phyloP scores from a whole-genome alignment of 2,888 invertebrate genomes.

The Heteromyza rotundicornis region DNA sequence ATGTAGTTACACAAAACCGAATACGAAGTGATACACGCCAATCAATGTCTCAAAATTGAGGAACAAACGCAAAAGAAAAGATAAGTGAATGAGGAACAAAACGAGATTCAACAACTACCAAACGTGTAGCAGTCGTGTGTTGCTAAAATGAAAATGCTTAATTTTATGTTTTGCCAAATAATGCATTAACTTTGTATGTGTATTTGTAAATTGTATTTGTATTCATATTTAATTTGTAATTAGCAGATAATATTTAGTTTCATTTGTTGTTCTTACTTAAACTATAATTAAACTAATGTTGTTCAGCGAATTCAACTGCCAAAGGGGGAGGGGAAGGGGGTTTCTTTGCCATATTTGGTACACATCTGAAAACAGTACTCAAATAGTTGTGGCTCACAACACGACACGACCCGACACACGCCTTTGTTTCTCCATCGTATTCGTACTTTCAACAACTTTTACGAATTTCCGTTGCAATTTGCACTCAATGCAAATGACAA shows the following conservation, averaged over 20 bases:
- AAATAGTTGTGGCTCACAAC: background rate
- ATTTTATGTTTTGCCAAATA: background rate
- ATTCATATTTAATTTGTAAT: slow-evolving; percentile 3
- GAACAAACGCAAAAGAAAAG: background rate
- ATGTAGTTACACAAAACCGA: background rate
- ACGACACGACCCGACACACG: background rate
- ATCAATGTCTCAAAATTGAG: too few species aligned
- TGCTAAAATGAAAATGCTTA: slow-evolving; percentile 11
- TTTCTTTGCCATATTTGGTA: background rate
- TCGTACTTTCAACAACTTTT: background rate
- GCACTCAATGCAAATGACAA: slow-evolving; percentile 8
- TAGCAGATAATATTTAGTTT: slow-evolving; percentile 8
- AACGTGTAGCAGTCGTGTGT: too few species aligned
- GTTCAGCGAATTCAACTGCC: background rate
- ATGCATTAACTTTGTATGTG: slow-evolving; percentile 5
- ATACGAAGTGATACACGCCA: background rate
- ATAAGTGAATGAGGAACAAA: background rate
- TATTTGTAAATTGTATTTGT: slow-evolving; percentile 26
- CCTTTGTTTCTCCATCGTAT: background rate
- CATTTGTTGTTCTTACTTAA: slow-evolving; percentile 18
- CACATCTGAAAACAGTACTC: background rate
- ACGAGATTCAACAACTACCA: too few species aligned
- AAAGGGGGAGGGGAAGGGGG: too few species aligned
- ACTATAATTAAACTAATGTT: slow-evolving; percentile 8
- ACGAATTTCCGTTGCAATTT: background rate